Evolutionary conservation across 2,797 vertebrate species (phyloP).

Genomic region (Tokudaia muenninki): DNA sequence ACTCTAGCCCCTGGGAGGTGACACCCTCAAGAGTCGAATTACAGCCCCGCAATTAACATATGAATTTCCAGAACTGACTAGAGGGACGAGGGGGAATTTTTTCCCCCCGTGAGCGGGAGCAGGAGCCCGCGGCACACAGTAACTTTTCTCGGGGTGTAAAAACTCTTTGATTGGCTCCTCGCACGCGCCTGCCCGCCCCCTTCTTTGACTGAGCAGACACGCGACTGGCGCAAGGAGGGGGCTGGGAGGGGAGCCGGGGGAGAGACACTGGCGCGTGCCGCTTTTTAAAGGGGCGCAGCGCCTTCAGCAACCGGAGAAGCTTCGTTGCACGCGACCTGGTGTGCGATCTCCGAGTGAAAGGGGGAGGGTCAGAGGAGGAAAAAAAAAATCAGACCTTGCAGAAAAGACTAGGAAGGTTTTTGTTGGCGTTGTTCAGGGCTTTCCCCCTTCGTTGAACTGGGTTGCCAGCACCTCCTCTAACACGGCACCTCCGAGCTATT

Average conservation of each 20-base stretch:
- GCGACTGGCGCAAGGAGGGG: constrained; percentile 94
- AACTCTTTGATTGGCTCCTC: constrained; percentile 91
- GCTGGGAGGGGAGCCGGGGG: constrained; percentile 77
- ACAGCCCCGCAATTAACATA: constrained; percentile 74
- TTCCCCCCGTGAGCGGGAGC: not conserved
- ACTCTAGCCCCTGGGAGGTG: rapidly evolving
- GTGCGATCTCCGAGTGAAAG: constrained; percentile 85
- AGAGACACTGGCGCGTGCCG: constrained; percentile 95
- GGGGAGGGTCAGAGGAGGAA: constrained; percentile 80
- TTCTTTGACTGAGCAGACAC: constrained; percentile 92
- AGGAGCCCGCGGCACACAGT: rapidly evolving
- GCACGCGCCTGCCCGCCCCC: constrained; percentile 93
- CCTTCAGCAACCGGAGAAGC: constrained; percentile 94
- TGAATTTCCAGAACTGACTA: constrained; percentile 66
- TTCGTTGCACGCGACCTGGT: constrained; percentile 91
- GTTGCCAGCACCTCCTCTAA: constrained; percentile 26
- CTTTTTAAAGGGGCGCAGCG: constrained; percentile 96
- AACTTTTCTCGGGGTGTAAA: constrained; percentile 69
- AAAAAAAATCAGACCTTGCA: constrained; percentile 62
- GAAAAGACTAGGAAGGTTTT: constrained; percentile 24
- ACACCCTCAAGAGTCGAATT: constrained; percentile 68
- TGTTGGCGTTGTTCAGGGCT: not conserved
- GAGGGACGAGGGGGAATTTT: not conserved
- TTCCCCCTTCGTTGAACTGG: not conserved
- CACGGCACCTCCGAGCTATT: not conserved